A percentile compares a stretch with the other conserved stretches of the same genome.
phyloP scores from a whole-genome alignment of 2,113 vertebrate species.

The Zingel zingel region DNA sequence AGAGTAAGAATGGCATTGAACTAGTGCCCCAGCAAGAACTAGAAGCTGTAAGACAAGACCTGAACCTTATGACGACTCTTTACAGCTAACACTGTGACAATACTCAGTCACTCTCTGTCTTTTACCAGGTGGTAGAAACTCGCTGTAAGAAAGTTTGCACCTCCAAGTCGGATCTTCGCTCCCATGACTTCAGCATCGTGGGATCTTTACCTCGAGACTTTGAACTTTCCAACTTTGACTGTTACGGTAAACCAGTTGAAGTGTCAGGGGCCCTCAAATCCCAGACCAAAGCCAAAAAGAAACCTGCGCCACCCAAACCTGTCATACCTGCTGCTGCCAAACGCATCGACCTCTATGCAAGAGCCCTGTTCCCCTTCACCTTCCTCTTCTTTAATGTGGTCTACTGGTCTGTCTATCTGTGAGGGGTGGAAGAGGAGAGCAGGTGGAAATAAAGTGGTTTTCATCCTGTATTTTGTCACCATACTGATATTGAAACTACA shows the following conservation, averaged over 20 bases:
- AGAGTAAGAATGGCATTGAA: not conserved
- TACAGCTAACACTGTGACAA: not conserved
- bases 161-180: conserved; percentile 96
- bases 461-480: not conserved
- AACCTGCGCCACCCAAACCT: conserved; percentile 93
- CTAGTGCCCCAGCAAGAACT: too few species aligned
- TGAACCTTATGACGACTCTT: not conserved
- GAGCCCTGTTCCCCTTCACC: conserved; percentile 95
- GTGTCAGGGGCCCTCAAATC: conserved; percentile 90
- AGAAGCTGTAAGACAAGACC: not conserved
- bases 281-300: conserved; percentile 94
- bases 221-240: conserved; percentile 99
- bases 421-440: not conserved
- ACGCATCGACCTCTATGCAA: conserved; percentile 94
- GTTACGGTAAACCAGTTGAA: conserved; percentile 98
- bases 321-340: conserved; percentile 98
- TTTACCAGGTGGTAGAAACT: conserved; percentile 91
- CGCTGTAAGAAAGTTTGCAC: conserved; percentile 99
- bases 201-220: conserved; percentile 98
- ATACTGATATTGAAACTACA: not conserved
- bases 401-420: conserved; percentile 98
- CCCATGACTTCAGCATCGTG: conserved; percentile 98
- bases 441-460: conserved; percentile 4
- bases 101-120: conserved; percentile 19
- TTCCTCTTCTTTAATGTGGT: conserved; percentile 99